phyloP scores from a whole-genome alignment of 2,797 vertebrate genomes.

The Syngnathus acus region DNA sequence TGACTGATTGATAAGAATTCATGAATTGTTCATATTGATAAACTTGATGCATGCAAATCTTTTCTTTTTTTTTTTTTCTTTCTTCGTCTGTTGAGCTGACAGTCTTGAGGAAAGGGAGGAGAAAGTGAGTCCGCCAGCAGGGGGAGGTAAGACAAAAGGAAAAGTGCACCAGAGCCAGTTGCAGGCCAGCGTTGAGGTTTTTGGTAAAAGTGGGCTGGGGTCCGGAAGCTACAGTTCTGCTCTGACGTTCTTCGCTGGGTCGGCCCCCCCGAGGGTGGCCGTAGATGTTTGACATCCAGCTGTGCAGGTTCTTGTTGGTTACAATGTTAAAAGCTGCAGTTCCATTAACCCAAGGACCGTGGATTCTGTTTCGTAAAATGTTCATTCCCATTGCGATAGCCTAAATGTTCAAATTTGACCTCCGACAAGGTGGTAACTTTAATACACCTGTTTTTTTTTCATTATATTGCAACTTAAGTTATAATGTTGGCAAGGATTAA shows the following conservation, averaged over 20 bases:
- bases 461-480: not conserved
- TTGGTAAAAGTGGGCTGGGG: conserved; percentile 23
- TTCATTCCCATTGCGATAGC: too few relatives aligned
- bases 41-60: not conserved
- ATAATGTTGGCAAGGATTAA: not conserved
- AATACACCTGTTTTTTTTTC: not conserved
- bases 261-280: not conserved
- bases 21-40: conserved; percentile 43
- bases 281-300: conserved; percentile 18
- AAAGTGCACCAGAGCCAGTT: conserved; percentile 42
- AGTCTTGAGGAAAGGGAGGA: conserved; percentile 25
- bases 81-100: conserved; percentile 21
- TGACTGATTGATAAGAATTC: conserved; percentile 72
- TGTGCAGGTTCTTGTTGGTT: conserved; percentile 13
- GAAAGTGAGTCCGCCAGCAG: conserved; percentile 64
- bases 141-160: conserved; percentile 74
- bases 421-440: not conserved
- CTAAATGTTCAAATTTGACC: not conserved
- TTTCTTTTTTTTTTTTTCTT: not conserved
- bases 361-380: too few relatives aligned
- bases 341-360: too few relatives aligned
- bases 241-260: not conserved
- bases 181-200: conserved; percentile 21
- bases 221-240: not conserved
- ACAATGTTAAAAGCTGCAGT: not conserved